Conservation (phyloP, 1,140 invertebrate species). For the roundworm (Caenorhabditis elegans) region DNA sequence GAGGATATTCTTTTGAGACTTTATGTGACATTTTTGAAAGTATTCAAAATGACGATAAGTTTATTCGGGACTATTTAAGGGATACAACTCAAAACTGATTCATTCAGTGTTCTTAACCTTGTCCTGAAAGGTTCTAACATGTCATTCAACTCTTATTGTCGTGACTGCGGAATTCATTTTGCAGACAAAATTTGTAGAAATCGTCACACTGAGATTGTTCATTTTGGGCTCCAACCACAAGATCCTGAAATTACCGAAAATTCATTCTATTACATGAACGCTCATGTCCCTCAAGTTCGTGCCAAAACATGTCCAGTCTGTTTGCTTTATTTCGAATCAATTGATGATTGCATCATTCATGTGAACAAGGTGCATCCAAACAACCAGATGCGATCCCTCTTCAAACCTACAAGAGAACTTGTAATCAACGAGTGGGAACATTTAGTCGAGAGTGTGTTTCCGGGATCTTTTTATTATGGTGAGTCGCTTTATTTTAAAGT, state of each 20-base stretch:
- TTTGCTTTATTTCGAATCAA: background rate
- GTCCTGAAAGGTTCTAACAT: background rate
- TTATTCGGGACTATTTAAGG: background rate
- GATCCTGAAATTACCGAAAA: background rate
- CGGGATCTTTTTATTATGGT: background rate
- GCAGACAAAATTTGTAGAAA: background rate
- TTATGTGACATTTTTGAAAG: no score
- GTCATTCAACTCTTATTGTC: background rate
- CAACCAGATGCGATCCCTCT: background rate
- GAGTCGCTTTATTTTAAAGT: background rate
- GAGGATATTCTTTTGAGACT: no score
- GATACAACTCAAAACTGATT: background rate
- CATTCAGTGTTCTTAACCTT: background rate
- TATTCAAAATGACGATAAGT: background rate
- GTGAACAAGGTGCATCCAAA: background rate
- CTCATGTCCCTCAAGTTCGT: background rate
- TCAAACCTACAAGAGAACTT: background rate
- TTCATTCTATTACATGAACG: background rate
- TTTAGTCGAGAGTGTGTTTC: background rate
- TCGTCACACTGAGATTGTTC: background rate
- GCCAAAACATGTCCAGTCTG: background rate
- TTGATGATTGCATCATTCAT: background rate
- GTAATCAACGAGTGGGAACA: background rate
- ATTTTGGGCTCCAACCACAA: background rate
- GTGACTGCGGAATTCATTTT: background rate